Conservation (phyloP, 37 sponge, comb jelly and placozoan genomes). For the Amphimedon queenslandica region DNA sequence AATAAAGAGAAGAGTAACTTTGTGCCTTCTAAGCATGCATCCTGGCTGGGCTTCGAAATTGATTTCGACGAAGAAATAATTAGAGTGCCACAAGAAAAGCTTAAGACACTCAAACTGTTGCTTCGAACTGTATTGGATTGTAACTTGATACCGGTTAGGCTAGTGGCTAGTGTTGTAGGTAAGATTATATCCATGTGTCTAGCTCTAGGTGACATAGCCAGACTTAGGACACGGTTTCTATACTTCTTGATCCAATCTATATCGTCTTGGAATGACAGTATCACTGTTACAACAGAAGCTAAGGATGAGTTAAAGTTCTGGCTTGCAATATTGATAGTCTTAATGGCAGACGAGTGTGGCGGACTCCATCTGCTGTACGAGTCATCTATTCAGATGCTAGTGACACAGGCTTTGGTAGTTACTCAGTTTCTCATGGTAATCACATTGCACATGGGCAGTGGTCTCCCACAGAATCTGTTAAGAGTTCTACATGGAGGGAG, state of each 20-base stretch:
- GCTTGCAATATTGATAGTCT: conserved; percentile 4
- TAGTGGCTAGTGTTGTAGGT: conserved; percentile 11
- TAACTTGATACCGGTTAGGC: not conserved
- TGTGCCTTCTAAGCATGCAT: not conserved
- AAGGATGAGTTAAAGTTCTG: conserved; percentile 19
- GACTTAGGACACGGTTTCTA: not conserved
- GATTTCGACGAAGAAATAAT: not conserved
- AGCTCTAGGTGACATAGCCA: conserved; percentile 7
- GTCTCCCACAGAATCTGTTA: conserved; percentile 22
- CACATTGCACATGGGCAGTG: conserved; percentile 28
- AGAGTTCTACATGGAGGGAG: no score
- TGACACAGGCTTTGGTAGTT: conserved; percentile 37
- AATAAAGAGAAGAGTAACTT: not conserved
- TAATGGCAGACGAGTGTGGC: conserved; percentile 22
- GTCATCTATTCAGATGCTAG: conserved; percentile 37
- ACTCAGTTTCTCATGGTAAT: conserved; percentile 4
- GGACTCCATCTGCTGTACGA: conserved; percentile 8
- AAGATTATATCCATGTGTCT: conserved; percentile 11
- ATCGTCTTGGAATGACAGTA: not conserved
- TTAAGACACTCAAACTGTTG: not conserved
- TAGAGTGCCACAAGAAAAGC: conserved; percentile 5
- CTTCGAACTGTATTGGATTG: not conserved
- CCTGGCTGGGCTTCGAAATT: conserved; percentile 14
- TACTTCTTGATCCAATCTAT: not conserved
- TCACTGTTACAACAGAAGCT: conserved; percentile 8